A percentile compares a stretch with the other conserved stretches of the same genome.
Conservation (phyloP, 2,888 invertebrate species). For the Pristionchus arcanus region DNA sequence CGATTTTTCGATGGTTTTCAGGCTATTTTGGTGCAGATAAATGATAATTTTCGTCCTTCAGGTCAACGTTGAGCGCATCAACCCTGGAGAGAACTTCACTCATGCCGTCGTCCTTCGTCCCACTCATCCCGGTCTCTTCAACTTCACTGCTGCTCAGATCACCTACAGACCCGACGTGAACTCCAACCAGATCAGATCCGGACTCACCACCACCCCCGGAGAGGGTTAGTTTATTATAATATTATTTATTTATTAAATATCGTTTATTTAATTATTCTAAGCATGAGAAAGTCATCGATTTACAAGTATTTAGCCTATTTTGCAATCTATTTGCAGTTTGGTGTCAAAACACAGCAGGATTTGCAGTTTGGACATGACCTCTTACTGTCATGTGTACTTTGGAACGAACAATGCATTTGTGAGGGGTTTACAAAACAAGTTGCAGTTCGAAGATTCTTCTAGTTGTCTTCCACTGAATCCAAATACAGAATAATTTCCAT, state of each 20-base stretch:
- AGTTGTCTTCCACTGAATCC: too few relatives aligned
- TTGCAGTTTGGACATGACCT: neutral
- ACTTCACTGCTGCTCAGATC: conserved; percentile 92
- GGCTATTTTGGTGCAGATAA: neutral
- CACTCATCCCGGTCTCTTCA: conserved; percentile 93
- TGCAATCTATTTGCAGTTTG: neutral
- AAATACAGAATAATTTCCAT: too few relatives aligned
- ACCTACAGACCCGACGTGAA: conserved; percentile 89
- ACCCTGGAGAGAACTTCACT: conserved; percentile 92
- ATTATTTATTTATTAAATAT: neutral
- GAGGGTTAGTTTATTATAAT: conserved; percentile 88
- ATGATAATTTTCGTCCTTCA: neutral
- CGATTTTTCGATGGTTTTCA: neutral
- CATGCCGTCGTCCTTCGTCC: conserved; percentile 92
- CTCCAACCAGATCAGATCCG: conserved; percentile 82
- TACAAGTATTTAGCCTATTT: neutral
- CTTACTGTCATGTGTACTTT: neutral
- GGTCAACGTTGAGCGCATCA: conserved; percentile 87
- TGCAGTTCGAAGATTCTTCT: too few relatives aligned
- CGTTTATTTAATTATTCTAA: neutral
- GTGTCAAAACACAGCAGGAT: neutral
- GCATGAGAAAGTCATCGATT: neutral
- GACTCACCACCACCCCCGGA: conserved; percentile 91
- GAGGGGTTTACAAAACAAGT: too few relatives aligned
- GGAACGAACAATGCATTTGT: too few relatives aligned